phyloP scores from a whole-genome alignment of 2,797 vertebrate genomes.

The Syngnathus acus region DNA sequence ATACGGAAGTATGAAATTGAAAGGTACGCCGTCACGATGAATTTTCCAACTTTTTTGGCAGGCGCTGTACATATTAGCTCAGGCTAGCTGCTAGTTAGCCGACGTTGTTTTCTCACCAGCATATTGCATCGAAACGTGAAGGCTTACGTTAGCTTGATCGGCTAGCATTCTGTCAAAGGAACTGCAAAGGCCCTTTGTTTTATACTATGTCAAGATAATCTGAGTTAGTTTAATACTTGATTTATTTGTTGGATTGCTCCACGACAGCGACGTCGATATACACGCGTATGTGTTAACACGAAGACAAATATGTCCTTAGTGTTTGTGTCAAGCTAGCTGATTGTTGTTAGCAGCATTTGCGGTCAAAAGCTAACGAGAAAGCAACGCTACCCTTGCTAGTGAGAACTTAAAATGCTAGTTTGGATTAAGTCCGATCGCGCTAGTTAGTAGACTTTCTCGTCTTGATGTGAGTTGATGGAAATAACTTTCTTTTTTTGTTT shows the following conservation, averaged over 20 bases:
- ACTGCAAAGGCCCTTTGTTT: conserved; percentile 53
- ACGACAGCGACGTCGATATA: not conserved
- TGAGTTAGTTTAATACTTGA: conserved; percentile 15
- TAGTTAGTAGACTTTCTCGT: not conserved
- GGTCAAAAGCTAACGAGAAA: conserved; percentile 42
- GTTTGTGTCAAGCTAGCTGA: conserved; percentile 36
- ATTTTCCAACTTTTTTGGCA: conserved; percentile 68
- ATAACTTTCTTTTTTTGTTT: not conserved
- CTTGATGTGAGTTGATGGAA: not conserved
- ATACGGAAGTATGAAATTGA: conserved; percentile 68
- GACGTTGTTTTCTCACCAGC: conserved; percentile 49
- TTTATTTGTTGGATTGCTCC: conserved; percentile 8
- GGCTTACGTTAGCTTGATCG: conserved; percentile 40
- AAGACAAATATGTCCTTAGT: conserved; percentile 18
- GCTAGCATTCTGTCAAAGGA: conserved; percentile 49
- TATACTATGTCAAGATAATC: conserved; percentile 24
- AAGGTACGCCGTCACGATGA: conserved; percentile 65
- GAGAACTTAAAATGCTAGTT: conserved; percentile 27
- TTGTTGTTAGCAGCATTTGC: conserved; percentile 35
- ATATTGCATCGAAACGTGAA: conserved; percentile 33
- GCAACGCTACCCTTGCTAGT: conserved; percentile 35
- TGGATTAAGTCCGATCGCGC: not conserved
- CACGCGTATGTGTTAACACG: not conserved
- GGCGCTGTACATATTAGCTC: conserved; percentile 52
- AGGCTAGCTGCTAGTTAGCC: conserved; percentile 57